These are phyloP conservation scores for Stomatorhinus walkeri DNA, from an alignment of 2,797 vertebrate genomes.

Conservation along the genomic window DNA sequence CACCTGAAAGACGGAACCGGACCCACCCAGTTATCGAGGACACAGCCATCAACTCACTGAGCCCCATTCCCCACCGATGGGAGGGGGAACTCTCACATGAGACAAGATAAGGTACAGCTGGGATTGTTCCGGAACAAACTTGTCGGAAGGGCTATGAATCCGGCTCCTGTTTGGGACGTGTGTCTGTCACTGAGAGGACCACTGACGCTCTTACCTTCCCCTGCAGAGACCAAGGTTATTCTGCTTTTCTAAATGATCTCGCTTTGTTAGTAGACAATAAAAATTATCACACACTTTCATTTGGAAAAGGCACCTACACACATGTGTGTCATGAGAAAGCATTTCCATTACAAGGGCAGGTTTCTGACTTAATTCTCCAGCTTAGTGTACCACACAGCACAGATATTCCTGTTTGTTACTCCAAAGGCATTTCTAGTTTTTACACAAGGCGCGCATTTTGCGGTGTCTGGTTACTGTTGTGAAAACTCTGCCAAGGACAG, in stretches of 20 bases:
- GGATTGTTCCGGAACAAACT: not conserved
- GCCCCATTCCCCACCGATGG: constrained; percentile 21
- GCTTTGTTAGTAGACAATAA: not conserved
- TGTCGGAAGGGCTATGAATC: not conserved
- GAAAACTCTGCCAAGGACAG: not conserved
- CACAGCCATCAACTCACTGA: constrained; percentile 21
- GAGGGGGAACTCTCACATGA: not conserved
- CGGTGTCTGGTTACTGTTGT: not conserved
- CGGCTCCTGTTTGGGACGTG: not conserved
- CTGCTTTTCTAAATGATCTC: not conserved
- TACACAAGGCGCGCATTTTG: not conserved
- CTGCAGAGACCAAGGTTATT: not conserved
- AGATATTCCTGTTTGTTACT: not conserved
- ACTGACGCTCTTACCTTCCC: not conserved
- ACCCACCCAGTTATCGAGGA: constrained; percentile 11
- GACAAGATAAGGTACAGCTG: constrained; percentile 1
- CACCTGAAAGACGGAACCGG: not conserved
- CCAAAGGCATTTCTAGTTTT: not conserved
- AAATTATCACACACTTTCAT: not conserved
- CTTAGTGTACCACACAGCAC: not conserved
- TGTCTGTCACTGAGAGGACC: not conserved
- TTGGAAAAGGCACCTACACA: not conserved
- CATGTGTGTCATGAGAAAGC: not conserved
- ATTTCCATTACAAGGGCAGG: not conserved
- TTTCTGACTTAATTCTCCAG: not conserved